These are phyloP conservation scores for Lysiphlebus fabarum DNA, from an alignment of 1,140 invertebrate species.

Conservation along the genomic window DNA sequence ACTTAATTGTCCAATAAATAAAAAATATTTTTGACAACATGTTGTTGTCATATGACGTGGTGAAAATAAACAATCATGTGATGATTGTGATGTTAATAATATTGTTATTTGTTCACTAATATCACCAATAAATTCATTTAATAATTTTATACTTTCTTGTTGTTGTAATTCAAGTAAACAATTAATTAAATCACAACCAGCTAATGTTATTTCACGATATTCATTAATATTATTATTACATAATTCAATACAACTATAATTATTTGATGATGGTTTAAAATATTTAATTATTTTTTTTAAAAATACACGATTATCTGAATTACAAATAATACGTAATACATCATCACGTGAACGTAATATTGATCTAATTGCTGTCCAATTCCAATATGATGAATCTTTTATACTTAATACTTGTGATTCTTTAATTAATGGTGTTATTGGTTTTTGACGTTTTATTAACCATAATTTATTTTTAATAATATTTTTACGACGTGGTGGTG, in stretches of 20 bases:
- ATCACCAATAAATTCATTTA: slow-evolving; percentile 79
- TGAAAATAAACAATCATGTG: slow-evolving; percentile 85
- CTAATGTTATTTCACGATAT: slow-evolving; percentile 64
- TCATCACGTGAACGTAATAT: slow-evolving; percentile 55
- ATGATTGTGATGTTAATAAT: slow-evolving; percentile 69
- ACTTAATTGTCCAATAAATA: slow-evolving; percentile 85
- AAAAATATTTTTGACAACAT: slow-evolving; percentile 89
- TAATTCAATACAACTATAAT: slow-evolving; percentile 72
- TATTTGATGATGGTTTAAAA: slow-evolving; percentile 82
- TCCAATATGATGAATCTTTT: slow-evolving; percentile 60
- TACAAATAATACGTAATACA: slow-evolving; percentile 44
- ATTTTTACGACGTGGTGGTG: slow-evolving; percentile 36
- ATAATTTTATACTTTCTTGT: slow-evolving; percentile 60
- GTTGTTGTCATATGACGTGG: slow-evolving; percentile 83
- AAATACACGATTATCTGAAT: slow-evolving; percentile 76
- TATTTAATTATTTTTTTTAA: slow-evolving; percentile 79
- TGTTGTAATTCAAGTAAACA: slow-evolving; percentile 62
- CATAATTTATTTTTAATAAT: slow-evolving; percentile 41
- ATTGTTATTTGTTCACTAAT: slow-evolving; percentile 73
- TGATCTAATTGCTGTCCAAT: slow-evolving; percentile 63
- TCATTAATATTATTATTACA: slow-evolving; percentile 54
- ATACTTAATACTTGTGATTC: slow-evolving; percentile 61
- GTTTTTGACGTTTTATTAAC: slow-evolving; percentile 43
- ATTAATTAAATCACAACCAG: slow-evolving; percentile 75
- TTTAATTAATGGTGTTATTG: slow-evolving; percentile 53